Evolutionary conservation across 2,113 vertebrate genomes (phyloP), one percentile per base, ranked within the genome.

Genomic region (Paracanthobrama guichenoti): DNA sequence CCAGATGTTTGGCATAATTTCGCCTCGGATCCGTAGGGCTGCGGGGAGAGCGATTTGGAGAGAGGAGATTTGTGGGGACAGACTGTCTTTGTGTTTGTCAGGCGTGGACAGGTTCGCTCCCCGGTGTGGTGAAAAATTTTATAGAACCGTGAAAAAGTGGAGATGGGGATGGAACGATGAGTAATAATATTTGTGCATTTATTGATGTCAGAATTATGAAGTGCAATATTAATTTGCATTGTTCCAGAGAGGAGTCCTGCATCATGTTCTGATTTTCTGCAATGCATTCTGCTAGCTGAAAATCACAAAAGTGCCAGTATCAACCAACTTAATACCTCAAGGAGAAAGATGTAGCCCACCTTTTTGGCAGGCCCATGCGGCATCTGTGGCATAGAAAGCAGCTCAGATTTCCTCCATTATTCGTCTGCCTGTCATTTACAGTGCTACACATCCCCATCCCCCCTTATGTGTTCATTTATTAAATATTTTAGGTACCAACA

Each of bases 1-100:
- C 91, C 91, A 90, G 89, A 92, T 91, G 91, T 92, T 92, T 90
- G 87, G 87, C 79, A 86, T 81, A 71, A 84, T 89, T 85, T 79
- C 22, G 59, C 67, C 78, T 44, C 35, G 26, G 75, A 83, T 83
- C 72, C 60, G 59, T 66, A 44, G 83, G 76, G 14, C 24, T 79
- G 86, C 88, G 85, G 81, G 88, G 81, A 79, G 81, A 31, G 73
- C 72, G 60, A 82, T 83, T 53, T 71, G 83, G 59, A 76, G 79
- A 79, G 60, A 87, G 53, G 74, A 86, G 87, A 87, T 89, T 82
- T 84, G 81, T 79, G 81, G 73, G 88, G 89, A 87, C 82, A 87
- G 84, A 79, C 69, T 46, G 39, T 85, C 44, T 69, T 86, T 62
- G 74, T 85, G 87, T 89, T 87, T 89, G 90, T 91, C 87, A 88